A percentile compares a stretch with the other conserved stretches of the same genome.
Evolutionary conservation across 2,113 vertebrate genomes (phyloP).

Genomic region (Oplegnathus fasciatus): DNA sequence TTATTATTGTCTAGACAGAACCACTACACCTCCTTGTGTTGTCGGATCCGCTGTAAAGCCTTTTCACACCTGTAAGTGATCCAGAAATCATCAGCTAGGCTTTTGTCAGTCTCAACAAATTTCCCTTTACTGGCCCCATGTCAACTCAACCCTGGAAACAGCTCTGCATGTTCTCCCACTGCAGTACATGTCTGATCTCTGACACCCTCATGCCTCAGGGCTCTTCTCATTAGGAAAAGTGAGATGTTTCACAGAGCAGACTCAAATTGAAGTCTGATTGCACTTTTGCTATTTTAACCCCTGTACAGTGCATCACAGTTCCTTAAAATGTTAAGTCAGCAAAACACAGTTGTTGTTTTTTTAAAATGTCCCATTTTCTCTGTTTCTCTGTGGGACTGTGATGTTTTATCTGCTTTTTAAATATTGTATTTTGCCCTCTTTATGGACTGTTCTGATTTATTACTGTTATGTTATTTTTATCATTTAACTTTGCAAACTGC

Average conservation of each 20-base stretch:
- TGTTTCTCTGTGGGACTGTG: not conserved
- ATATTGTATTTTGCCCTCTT: not conserved
- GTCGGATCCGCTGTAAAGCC: not conserved
- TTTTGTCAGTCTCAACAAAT: not conserved
- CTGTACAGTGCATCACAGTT: not conserved
- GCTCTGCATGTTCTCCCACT: not conserved
- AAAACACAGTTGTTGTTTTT: not conserved
- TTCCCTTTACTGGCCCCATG: not conserved
- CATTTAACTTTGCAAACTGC: not conserved
- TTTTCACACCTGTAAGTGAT: not conserved
- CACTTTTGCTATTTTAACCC: not conserved
- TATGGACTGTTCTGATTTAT: not conserved
- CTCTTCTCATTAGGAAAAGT: not conserved
- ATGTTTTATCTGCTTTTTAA: not conserved
- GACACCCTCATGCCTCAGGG: not conserved
- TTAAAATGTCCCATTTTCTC: not conserved
- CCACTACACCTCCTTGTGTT: not conserved
- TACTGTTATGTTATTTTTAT: not conserved
- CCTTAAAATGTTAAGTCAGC: not conserved
- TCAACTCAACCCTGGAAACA: not conserved
- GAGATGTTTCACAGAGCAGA: not conserved
- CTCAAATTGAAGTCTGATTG: constrained; percentile 10
- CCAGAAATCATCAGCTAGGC: not conserved
- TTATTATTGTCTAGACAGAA: not conserved
- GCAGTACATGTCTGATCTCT: not conserved